Base-by-base conservation (phyloP, 2,797 vertebrate genomes). In the Falco novaeseelandiae region DNA sequence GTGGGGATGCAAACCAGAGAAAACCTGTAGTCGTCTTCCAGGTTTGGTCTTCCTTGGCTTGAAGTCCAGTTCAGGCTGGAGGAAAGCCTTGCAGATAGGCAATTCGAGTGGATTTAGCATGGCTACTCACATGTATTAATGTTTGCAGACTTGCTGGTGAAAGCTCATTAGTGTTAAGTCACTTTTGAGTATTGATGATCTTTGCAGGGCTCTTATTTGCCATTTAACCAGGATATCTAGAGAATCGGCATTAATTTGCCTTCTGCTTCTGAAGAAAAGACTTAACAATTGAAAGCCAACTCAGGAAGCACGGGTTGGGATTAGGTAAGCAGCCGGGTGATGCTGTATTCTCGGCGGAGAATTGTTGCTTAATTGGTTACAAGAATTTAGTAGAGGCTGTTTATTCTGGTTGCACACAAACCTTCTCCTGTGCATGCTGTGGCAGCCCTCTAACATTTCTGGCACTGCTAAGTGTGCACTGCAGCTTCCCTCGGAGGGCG, bases 311-410 rank as follows among this genome's bases (percentile, higher is more conserved):
- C 44, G 27, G 54, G 9, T 44, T 90, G 79, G 71, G 65, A 86
- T 92, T 93, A 91, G 52, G 55, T 90, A 78, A 76, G 61, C 78
- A 73, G 32, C 58, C 83, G 48, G 58, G 66, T 15, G 3, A 74
- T 86, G 86, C 62, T 62, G 58, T 76, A 57, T 90, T 79, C 73
- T 87, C 66, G 38, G 91, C 76, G 18, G 38, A 95, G 78, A 84
- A 57, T 54, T 65, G 51, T 83, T 88, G 51, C 77, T 91, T 92
- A 91, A 93, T 95, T 90, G 63, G 85, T 77, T 93, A 74, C 81
- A 91, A 66, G 67, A 91, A 70, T 83, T 87, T 38, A 82, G 54
- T 77, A 36, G 42, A 76, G 77, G 71, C 67, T 93, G 66, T 93
- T 95, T 49, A 49, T 92, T 93, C 66, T 93, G 46, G 44, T 44